Base-by-base conservation (phyloP, 2,113 vertebrate species). In the Tachuris rubrigastra region DNA sequence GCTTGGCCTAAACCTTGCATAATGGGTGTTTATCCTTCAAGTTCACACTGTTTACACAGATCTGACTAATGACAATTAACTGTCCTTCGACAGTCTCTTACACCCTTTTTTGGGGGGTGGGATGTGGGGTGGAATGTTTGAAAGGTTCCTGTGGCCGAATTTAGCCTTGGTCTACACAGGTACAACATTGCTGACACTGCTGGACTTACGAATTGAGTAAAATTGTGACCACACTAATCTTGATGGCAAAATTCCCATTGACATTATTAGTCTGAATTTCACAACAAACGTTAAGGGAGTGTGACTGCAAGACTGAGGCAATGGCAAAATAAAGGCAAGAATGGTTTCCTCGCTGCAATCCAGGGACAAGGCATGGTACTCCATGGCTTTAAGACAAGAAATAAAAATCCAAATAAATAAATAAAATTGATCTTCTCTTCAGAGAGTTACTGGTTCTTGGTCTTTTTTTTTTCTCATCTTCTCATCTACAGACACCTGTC, bases 261-360 rank as follows among this genome's bases (percentile, higher is more conserved):
- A 74, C 56, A 91, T 84, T 52, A 82, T 33, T 27, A 82, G n/a
- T 31, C 56, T 65, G 47, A 52, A 90, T 95, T 97, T 96, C 93
- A 82, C 88, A 94, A 96, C 24, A 68, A 60, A 53, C 14, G 49
- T 66, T 89, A 42, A 84, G 49, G 52, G 73, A 90, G 16, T 65
- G 44, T 60, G 52, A 49, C 86, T 72, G 56, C 39, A 87, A 85
- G 87, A 86, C 83, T 86, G 91, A 96, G 92, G 76, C 83, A 96
- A 96, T 96, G 75, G 82, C 83, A 85, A 95, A 92, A 35, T 31
- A 78, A 86, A 89, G 89, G 60, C 53, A 85, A 66, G 44, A 88
- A 66, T 0, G 0, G 31, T 76, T 90, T 84, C 46, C 15, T 80
- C 50, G 74, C 33, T 63, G 35, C 63, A 77, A 11, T 77, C 28